These are phyloP conservation scores for Drosophila quadrilineata DNA, from an alignment of 1,140 invertebrate genomes.

Conservation along the genomic window DNA sequence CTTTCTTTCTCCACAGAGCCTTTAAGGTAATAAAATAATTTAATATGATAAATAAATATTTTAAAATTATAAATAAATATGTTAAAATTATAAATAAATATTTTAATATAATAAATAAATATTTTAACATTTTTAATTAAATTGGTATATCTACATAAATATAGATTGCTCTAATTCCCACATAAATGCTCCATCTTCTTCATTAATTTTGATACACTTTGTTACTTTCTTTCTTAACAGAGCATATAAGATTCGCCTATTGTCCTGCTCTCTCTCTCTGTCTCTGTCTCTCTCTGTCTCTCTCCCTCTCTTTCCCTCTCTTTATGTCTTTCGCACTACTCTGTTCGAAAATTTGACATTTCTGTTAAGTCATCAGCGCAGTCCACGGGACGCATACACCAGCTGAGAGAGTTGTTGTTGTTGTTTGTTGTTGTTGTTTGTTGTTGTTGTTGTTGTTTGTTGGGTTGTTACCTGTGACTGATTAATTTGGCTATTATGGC, in stretches of 20 bases:
- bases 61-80: too few relatives aligned
- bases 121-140: too few relatives aligned
- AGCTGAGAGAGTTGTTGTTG: too few relatives aligned
- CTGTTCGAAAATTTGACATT: slow-evolving; percentile 61
- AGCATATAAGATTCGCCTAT: slow-evolving; percentile 17
- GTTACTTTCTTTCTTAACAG: slow-evolving; percentile 6
- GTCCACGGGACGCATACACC: slow-evolving; percentile 53
- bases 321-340: too few relatives aligned
- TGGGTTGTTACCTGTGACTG: slow-evolving; percentile 76
- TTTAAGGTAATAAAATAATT: too few relatives aligned
- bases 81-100: too few relatives aligned
- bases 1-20: slow-evolving; percentile 9
- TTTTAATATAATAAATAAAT: too few relatives aligned
- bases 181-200: background rate
- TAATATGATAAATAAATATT: too few relatives aligned
- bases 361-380: slow-evolving; percentile 76
- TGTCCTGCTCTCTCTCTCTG: background rate
- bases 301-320: background rate
- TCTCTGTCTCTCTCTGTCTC: background rate
- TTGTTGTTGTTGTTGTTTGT: slow-evolving; percentile 30
- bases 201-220: slow-evolving; percentile 1
- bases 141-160: too few relatives aligned
- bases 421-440: slow-evolving; percentile 42
- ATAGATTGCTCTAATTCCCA: too few relatives aligned
- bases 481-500: slow-evolving; percentile 80